These are phyloP conservation scores for Daphoenositta chrysoptera DNA, from an alignment of 2,113 vertebrate species.

Conservation along the genomic window DNA sequence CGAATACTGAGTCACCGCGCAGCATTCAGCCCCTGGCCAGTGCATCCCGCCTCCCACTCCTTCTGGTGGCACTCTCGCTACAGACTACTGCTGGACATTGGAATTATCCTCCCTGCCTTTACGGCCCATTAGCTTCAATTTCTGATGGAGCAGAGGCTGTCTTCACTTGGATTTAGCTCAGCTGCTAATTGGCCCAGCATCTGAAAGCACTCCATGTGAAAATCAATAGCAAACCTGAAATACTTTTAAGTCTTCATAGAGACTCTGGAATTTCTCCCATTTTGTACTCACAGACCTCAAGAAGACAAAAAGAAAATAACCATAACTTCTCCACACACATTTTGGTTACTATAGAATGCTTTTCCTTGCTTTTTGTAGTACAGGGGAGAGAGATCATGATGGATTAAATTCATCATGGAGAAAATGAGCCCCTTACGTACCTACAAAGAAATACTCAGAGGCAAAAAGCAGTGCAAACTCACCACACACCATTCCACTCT, in stretches of 20 bases:
- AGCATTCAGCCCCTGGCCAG: background rate
- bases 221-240: background rate
- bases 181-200: background rate
- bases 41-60: background rate
- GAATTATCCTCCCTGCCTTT: background rate
- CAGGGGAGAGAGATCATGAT: background rate
- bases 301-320: background rate
- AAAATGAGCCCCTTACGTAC: background rate
- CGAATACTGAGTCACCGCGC: accelerated
- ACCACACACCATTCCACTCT: background rate
- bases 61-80: background rate
- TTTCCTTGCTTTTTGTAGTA: background rate
- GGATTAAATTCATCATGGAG: background rate
- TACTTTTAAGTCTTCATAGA: background rate
- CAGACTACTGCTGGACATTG: background rate
- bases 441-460: background rate
- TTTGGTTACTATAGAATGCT: background rate
- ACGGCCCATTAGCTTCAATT: background rate
- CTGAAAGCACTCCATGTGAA: background rate
- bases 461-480: background rate
- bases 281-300: background rate
- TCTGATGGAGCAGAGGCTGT: background rate
- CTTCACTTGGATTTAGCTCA: background rate
- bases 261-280: background rate
- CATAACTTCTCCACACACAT: accelerated